phyloP scores from a whole-genome alignment of 2,888 invertebrate genomes.

The Stenotaenia linearis region DNA sequence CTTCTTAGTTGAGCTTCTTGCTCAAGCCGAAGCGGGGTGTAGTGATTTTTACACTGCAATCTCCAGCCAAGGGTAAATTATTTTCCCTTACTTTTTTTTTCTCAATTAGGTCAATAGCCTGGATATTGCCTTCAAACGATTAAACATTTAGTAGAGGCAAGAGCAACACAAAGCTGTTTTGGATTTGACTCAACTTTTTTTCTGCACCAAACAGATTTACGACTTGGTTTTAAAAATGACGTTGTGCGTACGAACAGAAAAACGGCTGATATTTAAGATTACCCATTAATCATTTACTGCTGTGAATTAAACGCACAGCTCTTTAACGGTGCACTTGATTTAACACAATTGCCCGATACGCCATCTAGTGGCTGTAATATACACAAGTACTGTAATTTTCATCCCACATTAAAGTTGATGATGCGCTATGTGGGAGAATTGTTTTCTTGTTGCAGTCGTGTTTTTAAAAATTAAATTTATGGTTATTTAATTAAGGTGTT shows the following conservation, averaged over 20 bases:
- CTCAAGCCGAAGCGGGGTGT: background rate
- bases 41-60: constrained; percentile 20
- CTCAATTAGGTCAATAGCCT: constrained; percentile 24
- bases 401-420: background rate
- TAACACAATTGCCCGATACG: background rate
- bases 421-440: background rate
- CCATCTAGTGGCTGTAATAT: background rate
- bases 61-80: constrained; percentile 26
- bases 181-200: background rate
- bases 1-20: constrained; percentile 19
- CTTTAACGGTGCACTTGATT: background rate
- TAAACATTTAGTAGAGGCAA: constrained; percentile 1
- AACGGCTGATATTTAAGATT: background rate
- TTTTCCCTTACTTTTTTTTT: constrained; percentile 2
- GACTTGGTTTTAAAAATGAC: background rate
- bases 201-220: background rate
- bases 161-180: background rate
- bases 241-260: background rate
- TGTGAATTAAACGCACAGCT: background rate
- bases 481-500: background rate
- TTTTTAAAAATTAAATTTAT: too few relatives aligned
- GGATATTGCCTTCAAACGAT: constrained; percentile 26
- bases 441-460: too few relatives aligned
- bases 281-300: background rate
- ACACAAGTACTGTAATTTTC: background rate